Conservation (phyloP, 30 jellyfish, hydroid and myxozoan species). For the Turritopsis dohrnii region DNA sequence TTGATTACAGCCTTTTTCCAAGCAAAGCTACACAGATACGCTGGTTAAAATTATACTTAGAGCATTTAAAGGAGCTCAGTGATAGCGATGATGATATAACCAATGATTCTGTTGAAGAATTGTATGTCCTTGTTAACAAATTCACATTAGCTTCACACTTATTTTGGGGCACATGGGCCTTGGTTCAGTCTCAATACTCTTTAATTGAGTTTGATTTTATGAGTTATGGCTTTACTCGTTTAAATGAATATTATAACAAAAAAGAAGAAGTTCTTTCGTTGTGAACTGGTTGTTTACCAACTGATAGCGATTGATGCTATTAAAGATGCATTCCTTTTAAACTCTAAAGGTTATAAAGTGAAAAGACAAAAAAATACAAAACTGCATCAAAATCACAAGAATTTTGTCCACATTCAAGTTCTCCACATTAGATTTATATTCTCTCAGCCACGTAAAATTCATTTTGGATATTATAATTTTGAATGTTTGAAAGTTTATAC, state of each 20-base stretch:
- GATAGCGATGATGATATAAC: background rate
- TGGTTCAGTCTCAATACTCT: conserved; percentile 67
- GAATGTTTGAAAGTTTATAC: no score
- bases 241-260: background rate
- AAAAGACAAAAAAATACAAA: no score
- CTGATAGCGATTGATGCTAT: background rate
- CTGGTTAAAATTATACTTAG: conserved; percentile 56
- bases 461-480: no score
- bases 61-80: conserved; percentile 28
- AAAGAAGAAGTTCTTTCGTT: background rate
- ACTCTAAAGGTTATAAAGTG: no score
- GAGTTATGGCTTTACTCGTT: background rate
- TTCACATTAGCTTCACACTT: conserved; percentile 60
- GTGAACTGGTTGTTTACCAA: background rate
- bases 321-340: no score
- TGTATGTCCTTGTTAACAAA: background rate
- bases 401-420: no score
- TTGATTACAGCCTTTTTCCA: conserved; percentile 66
- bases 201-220: conserved; percentile 73
- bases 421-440: no score
- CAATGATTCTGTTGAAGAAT: background rate
- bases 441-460: no score
- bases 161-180: conserved; percentile 92
- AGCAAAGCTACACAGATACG: conserved; percentile 52
- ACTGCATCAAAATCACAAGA: no score